Evolutionary conservation across 2,888 invertebrate species (phyloP).

Genomic region (Zhengitettix transpicula): DNA sequence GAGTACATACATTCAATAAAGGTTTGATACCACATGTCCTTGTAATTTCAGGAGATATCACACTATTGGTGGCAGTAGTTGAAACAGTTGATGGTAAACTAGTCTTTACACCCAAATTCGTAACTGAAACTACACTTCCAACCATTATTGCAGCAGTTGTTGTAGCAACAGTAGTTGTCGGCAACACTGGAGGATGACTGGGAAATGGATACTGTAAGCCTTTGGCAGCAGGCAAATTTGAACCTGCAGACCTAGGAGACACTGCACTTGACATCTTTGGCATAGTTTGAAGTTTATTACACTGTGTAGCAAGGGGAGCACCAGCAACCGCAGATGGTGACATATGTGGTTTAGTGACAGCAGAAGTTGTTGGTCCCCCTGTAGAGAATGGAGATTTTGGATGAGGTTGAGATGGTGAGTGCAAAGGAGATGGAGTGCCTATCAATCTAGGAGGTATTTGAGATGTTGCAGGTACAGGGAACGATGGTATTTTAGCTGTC

Average conservation of each 20-base stretch:
- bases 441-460: constrained; percentile 4
- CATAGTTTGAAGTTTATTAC: constrained; percentile 3
- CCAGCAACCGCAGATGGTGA: constrained; percentile 7
- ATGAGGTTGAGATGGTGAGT: constrained; percentile 8
- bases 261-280: constrained; percentile 9
- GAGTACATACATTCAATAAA: not conserved
- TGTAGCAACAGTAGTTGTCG: constrained; percentile 19
- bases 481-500: constrained; percentile 3
- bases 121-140: constrained; percentile 6
- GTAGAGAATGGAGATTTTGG: constrained; percentile 13
- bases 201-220: constrained; percentile 63
- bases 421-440: constrained; percentile 9
- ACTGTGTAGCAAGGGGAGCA: constrained; percentile 5
- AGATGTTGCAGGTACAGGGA: constrained; percentile 5
- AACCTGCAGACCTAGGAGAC: constrained; percentile 7
- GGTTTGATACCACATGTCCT: constrained; percentile 8
- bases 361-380: constrained; percentile 9
- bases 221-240: constrained; percentile 29
- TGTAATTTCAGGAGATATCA: constrained; percentile 4
- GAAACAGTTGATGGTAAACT: constrained; percentile 6
- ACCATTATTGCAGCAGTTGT: constrained; percentile 15
- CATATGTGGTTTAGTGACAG: constrained; percentile 3
- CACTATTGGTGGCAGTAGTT: constrained; percentile 11
- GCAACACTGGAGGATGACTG: constrained; percentile 47
- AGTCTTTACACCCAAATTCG: constrained; percentile 5